These are phyloP conservation scores for Agrotis ipsilon DNA, from an alignment of 2,888 invertebrate species.

Conservation along the genomic window DNA sequence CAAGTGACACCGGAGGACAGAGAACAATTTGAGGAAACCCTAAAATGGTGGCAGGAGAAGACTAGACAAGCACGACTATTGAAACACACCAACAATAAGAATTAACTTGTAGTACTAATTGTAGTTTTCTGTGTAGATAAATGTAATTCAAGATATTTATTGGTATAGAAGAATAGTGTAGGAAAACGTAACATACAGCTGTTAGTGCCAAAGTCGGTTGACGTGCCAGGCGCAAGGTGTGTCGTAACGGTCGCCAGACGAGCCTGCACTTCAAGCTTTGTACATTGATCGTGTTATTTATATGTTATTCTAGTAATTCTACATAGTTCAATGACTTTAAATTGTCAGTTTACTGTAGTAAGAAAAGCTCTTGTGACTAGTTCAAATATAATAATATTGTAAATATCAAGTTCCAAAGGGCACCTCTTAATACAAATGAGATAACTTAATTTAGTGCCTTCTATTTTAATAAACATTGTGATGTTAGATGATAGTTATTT, in stretches of 20 bases:
- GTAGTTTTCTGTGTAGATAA: constrained; percentile 63
- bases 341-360: constrained; percentile 22
- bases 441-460: constrained; percentile 80
- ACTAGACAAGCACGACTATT: constrained; percentile 80
- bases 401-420: constrained; percentile 68
- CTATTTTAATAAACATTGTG: constrained; percentile 79
- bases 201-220: constrained; percentile 87
- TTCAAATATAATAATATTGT: constrained; percentile 60
- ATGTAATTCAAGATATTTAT: constrained; percentile 73
- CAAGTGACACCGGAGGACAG: constrained; percentile 88
- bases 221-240: constrained; percentile 86
- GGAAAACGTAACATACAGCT: constrained; percentile 84
- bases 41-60: constrained; percentile 90
- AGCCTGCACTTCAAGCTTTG: constrained; percentile 67
- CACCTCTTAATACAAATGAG: constrained; percentile 79
- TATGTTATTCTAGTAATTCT: constrained; percentile 43
- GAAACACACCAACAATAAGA: constrained; percentile 68
- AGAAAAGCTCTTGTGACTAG: constrained; percentile 37
- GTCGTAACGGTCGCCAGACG: constrained; percentile 82
- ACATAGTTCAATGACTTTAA: constrained; percentile 52
- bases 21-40: constrained; percentile 88
- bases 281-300: constrained; percentile 56
- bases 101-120: constrained; percentile 51
- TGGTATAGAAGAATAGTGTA: constrained; percentile 70
- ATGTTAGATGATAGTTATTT: constrained; percentile 77